Evolutionary conservation across 2,797 vertebrate genomes (phyloP).

Genomic region (Clarias pachynema): DNA sequence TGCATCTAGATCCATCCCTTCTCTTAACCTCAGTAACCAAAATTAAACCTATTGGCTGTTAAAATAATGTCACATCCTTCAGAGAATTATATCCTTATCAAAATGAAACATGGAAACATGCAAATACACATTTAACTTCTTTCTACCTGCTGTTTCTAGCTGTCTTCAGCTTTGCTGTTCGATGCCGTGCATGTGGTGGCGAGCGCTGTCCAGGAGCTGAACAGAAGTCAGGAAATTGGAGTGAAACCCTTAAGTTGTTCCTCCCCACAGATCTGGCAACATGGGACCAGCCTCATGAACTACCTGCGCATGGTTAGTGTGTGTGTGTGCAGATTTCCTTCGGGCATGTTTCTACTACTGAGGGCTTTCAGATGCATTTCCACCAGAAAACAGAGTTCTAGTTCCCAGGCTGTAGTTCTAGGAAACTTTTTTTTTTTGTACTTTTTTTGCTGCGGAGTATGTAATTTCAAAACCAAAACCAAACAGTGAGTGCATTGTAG

Average conservation of each 20-base stretch:
- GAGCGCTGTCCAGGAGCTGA: constrained; percentile 88
- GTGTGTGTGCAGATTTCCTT: constrained; percentile 2
- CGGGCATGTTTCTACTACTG: not conserved
- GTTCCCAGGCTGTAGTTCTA: not conserved
- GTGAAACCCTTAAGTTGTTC: constrained; percentile 90
- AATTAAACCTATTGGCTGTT: not conserved
- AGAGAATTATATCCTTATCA: not conserved
- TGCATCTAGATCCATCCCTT: not conserved
- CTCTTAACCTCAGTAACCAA: not conserved
- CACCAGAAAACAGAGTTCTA: not conserved
- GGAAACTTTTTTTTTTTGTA: not conserved
- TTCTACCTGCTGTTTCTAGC: constrained; percentile 64
- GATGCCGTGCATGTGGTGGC: constrained; percentile 94
- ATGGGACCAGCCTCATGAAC: constrained; percentile 95
- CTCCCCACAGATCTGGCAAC: constrained; percentile 92
- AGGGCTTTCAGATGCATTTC: not conserved
- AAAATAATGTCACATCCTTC: not conserved
- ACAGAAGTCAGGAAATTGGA: constrained; percentile 92
- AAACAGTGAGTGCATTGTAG: not conserved
- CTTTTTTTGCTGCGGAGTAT: not conserved
- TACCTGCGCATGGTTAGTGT: constrained; percentile 89
- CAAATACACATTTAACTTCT: not conserved
- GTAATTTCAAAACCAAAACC: not conserved
- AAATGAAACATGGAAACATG: not conserved
- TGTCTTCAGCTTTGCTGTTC: constrained; percentile 91